A percentile compares a stretch with the other conserved stretches of the same genome.
phyloP scores from a whole-genome alignment of 1,140 invertebrate genomes.

The Gerris buenoi region DNA sequence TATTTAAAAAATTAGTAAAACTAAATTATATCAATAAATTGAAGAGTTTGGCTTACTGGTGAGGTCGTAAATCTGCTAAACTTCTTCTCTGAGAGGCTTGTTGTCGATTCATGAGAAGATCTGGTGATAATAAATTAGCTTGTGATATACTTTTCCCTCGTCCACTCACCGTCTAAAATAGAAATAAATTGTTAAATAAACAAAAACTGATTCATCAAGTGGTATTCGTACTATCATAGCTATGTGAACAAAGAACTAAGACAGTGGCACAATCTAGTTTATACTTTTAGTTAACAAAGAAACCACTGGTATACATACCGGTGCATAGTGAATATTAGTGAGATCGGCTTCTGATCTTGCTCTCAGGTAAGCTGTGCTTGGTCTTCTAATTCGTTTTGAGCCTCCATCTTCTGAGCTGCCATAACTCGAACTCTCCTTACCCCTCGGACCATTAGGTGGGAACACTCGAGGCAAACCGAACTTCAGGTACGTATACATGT shows the following conservation, averaged over 20 bases:
- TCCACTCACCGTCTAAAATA: conserved; percentile 7
- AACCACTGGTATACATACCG: too few species aligned
- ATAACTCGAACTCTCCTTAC: conserved; percentile 62
- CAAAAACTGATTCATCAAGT: too few species aligned
- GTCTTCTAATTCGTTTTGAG: not conserved
- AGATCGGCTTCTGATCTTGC: conserved; percentile 64
- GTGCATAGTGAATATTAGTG: conserved; percentile 24
- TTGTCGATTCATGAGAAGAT: conserved; percentile 26
- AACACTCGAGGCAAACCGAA: conserved; percentile 81
- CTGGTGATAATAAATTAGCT: conserved; percentile 51
- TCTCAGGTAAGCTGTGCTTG: conserved; percentile 29
- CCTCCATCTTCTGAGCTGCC: conserved; percentile 55
- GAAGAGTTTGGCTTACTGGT: conserved; percentile 7
- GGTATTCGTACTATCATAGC: too few species aligned
- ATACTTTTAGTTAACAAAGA: too few species aligned
- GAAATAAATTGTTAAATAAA: too few species aligned
- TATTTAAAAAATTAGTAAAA: too few species aligned
- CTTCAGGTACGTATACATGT: conserved; percentile 84
- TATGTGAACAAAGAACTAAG: too few species aligned
- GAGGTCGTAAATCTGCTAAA: conserved; percentile 25
- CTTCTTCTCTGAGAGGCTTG: conserved; percentile 22
- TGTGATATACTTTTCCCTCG: conserved; percentile 39
- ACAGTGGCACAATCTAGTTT: too few species aligned
- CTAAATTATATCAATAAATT: too few species aligned
- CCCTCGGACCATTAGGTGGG: conserved; percentile 53